A percentile compares a stretch with the other conserved stretches of the same genome.
These are phyloP conservation scores for Zosterops japonicus DNA, from an alignment of 2,113 vertebrate species.

Conservation along the genomic window DNA sequence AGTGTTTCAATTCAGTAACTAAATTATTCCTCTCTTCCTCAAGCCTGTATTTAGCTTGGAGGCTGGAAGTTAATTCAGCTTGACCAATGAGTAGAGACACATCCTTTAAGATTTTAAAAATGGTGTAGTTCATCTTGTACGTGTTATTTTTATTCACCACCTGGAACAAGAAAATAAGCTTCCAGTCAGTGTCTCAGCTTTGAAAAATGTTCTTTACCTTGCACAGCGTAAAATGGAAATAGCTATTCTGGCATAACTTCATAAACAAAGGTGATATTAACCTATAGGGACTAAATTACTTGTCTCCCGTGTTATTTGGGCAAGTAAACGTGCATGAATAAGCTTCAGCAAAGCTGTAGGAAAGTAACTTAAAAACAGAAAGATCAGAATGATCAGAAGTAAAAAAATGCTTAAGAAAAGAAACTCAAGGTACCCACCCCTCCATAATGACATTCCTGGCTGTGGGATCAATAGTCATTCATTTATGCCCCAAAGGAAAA, in stretches of 20 bases:
- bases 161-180: slow-evolving; percentile 57
- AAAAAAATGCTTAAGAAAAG: not conserved
- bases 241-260: slow-evolving; percentile 35
- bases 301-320: not conserved
- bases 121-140: not conserved
- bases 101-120: slow-evolving; percentile 51
- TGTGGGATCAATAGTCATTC: slow-evolving; percentile 8
- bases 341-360: not conserved
- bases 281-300: slow-evolving; percentile 16
- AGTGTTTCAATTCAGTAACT: slow-evolving; percentile 55
- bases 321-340: not conserved
- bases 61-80: slow-evolving; percentile 61
- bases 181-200: not conserved
- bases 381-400: not conserved
- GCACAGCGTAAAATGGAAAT: slow-evolving; percentile 16
- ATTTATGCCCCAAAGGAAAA: not conserved
- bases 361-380: not conserved
- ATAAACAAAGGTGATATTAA: slow-evolving; percentile 15
- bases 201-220: slow-evolving; percentile 52
- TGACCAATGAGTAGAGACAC: slow-evolving; percentile 47
- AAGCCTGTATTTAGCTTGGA: slow-evolving; percentile 20
- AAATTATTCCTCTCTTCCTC: slow-evolving; percentile 40
- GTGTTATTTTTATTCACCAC: slow-evolving; percentile 54
- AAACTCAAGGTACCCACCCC: not conserved
- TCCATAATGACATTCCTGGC: not conserved